Conservation (phyloP, 2,797 vertebrate species). For the Phoebastria nigripes region DNA sequence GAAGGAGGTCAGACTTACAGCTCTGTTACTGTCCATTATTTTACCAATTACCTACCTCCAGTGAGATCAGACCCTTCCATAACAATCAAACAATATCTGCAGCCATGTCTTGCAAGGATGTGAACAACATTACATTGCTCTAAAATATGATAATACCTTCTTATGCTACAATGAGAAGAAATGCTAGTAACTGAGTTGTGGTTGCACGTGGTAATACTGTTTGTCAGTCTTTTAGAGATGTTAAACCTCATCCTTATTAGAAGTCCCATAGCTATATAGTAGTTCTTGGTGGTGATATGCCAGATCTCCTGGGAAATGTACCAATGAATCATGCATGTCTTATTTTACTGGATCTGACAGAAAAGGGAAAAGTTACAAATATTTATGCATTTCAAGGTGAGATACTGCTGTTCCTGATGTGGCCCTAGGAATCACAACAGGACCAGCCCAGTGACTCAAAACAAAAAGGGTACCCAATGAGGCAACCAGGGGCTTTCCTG, state of each 20-base stretch:
- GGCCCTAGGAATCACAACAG: neutral
- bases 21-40: neutral
- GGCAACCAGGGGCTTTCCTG: neutral
- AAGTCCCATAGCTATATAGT: neutral
- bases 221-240: neutral
- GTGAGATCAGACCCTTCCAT: neutral
- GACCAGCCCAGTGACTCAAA: neutral
- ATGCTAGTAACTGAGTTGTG: neutral
- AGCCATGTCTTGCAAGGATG: neutral
- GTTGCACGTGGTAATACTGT: neutral
- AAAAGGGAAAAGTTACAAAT: neutral
- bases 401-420: neutral
- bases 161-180: neutral
- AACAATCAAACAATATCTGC: neutral
- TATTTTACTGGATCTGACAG: neutral
- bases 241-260: neutral
- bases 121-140: neutral
- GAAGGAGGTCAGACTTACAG: neutral
- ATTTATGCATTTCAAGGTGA: neutral
- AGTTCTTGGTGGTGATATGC: neutral
- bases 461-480: neutral
- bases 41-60: neutral
- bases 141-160: neutral
- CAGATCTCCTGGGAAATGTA: neutral
- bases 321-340: rapidly evolving